Percentiles rank a stretch among this genome's conserved stretches.
Conservation (phyloP, 2,888 invertebrate genomes). For the Meta bourneti region DNA sequence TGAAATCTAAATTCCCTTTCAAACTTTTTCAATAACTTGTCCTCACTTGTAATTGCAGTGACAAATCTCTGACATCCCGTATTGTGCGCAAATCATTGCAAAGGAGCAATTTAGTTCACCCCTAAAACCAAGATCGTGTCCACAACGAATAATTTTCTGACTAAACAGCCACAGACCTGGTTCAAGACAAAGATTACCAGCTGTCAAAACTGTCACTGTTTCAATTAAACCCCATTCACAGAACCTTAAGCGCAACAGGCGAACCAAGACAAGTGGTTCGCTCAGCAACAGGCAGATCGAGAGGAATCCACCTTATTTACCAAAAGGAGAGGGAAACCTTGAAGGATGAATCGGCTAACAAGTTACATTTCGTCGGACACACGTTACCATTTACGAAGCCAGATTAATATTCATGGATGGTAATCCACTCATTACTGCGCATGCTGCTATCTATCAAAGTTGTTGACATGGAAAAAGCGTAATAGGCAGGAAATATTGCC, state of each 20-base stretch:
- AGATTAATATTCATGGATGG: conserved; percentile 40
- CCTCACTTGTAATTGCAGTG: too few relatives aligned
- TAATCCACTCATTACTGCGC: conserved; percentile 35
- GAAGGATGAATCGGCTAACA: background rate
- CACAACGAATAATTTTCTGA: background rate
- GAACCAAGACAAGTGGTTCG: background rate
- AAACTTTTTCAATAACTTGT: too few relatives aligned
- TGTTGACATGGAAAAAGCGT: conserved; percentile 31
- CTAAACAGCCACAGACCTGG: background rate
- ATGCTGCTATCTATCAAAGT: conserved; percentile 46
- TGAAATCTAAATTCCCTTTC: too few relatives aligned
- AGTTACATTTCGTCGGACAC: conserved; percentile 13
- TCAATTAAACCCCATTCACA: too few relatives aligned
- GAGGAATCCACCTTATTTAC: too few relatives aligned
- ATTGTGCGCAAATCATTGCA: too few relatives aligned
- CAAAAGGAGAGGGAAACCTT: background rate
- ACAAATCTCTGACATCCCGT: too few relatives aligned
- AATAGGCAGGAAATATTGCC: conserved; percentile 18
- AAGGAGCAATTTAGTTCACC: background rate
- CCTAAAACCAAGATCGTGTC: background rate
- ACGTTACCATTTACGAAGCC: background rate
- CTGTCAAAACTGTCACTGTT: background rate
- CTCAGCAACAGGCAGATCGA: background rate
- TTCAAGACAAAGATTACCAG: background rate
- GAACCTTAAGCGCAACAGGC: too few relatives aligned